Evolutionary conservation across 2,888 invertebrate species (phyloP), one percentile per base, ranked within the genome.

Genomic region (Metalampra italica): DNA sequence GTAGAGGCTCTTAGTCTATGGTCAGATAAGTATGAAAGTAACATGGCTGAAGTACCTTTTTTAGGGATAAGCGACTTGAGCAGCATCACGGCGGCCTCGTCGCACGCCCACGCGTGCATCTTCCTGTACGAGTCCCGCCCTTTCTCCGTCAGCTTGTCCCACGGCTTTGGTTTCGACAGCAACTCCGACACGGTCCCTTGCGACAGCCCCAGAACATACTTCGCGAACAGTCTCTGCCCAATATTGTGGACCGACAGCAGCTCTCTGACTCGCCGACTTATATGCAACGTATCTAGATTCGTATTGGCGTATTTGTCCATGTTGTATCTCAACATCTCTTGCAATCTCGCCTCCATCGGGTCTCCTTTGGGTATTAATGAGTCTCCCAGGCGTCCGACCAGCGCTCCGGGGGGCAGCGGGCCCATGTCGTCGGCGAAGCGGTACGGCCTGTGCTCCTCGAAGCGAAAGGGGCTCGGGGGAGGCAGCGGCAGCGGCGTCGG

Each of bases 111-210:
- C 70, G 97, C 97, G 90, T 98, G 98, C 98, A 99, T 99, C 90
- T 99, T 98, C 73, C 99, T 92, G 90, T 99, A 99, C 68, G 98
- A 98, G 90, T 99, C 99, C 49, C 99, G 92, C 34, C 99, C 99
- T 84, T 99, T 99, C 90, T 99, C 99, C 51, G 99, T 99, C 75
- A 99, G 91, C 89, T 99, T 99, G 90, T 98, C 98, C 99, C 99
- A 99, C 11, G 98, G 98, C 81, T 99, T 98, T 48, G 99, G 99
- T 81, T 99, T 99, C 63, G 98, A 98, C 56, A 99, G 92, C 69
- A 99, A 90, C 89, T 99, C 99, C 59, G 98, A 98, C 43, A 99
- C 98, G 22, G 99, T 99, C 53, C 99, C 99, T 84, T 99, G 99
- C 55, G 95, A 98, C 55, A 97, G 90, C 0, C 99, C 99, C 63